Evolutionary conservation across 2,888 invertebrate species (phyloP).

Genomic region (Metopia argyrocephala): DNA sequence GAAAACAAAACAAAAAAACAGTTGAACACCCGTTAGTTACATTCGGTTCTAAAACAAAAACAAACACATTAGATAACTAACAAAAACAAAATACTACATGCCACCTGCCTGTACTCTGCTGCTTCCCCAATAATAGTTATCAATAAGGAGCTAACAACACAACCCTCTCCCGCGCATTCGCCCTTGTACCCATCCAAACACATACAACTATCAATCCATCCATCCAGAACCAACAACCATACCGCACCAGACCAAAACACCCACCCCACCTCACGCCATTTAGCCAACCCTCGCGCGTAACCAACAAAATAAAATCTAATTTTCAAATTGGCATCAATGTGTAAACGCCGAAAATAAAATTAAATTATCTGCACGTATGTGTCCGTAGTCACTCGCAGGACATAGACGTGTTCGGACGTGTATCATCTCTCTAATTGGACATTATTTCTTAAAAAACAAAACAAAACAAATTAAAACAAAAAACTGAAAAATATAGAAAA

Average conservation of each 20-base stretch:
- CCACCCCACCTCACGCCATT: slow-evolving; percentile 58
- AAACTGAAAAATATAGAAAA: slow-evolving; percentile 24
- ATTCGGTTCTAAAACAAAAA: slow-evolving; percentile 60
- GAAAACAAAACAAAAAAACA: too few relatives aligned
- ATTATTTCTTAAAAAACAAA: slow-evolving; percentile 26
- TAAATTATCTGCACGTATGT: slow-evolving; percentile 76
- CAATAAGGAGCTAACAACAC: slow-evolving; percentile 56
- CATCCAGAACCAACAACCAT: slow-evolving; percentile 55
- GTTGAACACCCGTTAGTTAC: slow-evolving; percentile 45
- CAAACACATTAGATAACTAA: slow-evolving; percentile 51
- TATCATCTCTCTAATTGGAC: slow-evolving; percentile 67
- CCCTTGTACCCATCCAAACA: slow-evolving; percentile 53
- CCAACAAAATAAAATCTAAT: slow-evolving; percentile 76
- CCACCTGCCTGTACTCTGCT: slow-evolving; percentile 55
- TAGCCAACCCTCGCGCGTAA: slow-evolving; percentile 64
- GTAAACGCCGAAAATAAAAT: slow-evolving; percentile 77
- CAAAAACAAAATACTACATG: slow-evolving; percentile 37
- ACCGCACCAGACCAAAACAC: slow-evolving; percentile 50
- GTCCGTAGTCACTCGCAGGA: slow-evolving; percentile 71
- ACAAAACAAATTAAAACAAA: slow-evolving; percentile 30
- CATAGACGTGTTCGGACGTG: slow-evolving; percentile 68
- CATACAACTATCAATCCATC: not conserved
- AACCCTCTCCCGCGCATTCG: slow-evolving; percentile 64
- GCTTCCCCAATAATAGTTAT: slow-evolving; percentile 57
- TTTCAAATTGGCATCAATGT: slow-evolving; percentile 77